These are phyloP conservation scores for Cantharis lateralis DNA, from an alignment of 2,888 invertebrate genomes.

Conservation along the genomic window DNA sequence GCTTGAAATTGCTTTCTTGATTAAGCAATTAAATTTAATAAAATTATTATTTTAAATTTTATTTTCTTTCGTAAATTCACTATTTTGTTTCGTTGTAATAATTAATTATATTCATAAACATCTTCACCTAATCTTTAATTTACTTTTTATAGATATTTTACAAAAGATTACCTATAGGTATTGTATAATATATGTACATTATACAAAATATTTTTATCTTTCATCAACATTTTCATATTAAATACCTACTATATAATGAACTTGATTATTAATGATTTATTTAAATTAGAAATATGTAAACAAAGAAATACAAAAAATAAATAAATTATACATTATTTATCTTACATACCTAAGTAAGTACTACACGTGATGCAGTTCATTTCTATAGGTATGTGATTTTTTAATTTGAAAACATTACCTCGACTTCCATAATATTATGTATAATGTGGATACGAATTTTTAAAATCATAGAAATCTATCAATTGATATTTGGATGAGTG, in stretches of 20 bases:
- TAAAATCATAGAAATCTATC: background rate
- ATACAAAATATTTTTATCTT: background rate
- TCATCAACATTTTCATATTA: background rate
- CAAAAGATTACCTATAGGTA: too few relatives aligned
- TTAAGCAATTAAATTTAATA: too few relatives aligned
- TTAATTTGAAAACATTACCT: background rate
- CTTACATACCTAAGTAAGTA: background rate
- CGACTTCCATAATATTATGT: background rate
- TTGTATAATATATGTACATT: too few relatives aligned
- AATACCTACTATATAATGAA: background rate
- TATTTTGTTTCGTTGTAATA: too few relatives aligned
- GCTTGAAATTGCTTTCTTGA: too few relatives aligned
- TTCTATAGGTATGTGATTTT: background rate
- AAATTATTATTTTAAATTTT: too few relatives aligned
- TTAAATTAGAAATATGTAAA: background rate
- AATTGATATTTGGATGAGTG: background rate
- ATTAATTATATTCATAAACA: too few relatives aligned
- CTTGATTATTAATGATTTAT: background rate
- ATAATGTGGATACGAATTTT: too few relatives aligned
- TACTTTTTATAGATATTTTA: too few relatives aligned
- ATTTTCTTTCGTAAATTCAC: too few relatives aligned
- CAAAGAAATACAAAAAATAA: background rate
- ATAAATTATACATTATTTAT: background rate
- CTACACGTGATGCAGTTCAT: background rate
- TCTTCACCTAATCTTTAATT: too few relatives aligned